Base-by-base conservation (phyloP, 35 echinoderm and acorn worm species). In the Holothuria glaberrima region DNA sequence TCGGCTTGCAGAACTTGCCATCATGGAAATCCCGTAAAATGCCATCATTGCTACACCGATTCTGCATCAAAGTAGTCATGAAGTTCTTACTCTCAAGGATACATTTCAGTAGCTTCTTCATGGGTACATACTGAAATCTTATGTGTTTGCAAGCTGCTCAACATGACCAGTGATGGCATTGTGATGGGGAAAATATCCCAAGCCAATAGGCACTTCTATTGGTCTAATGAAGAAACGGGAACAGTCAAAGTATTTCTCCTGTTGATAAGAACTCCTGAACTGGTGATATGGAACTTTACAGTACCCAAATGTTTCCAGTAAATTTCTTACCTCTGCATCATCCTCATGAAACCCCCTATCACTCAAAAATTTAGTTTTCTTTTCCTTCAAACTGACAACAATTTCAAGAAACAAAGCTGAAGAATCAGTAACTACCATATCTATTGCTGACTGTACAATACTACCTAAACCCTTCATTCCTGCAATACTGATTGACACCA, bases 121-220 rank as follows among this genome's bases (percentile, higher is more conserved):
- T n/a, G 30, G 92, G 54, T 1, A 93, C 29, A 36, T 93, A 93
- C 32, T 89, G 86, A 89, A 93, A 29, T 86, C 83, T 38, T 89
- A 41, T 68, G 75, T 88, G 20, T 89, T 58, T 14, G 86, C 48
- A 57, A 71, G 36, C 59, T 93, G 35, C 31, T 70, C 66, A 48
- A 69, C 26, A 36, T 70, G 58, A 28, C 92, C 92, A 41, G 92
- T 89, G 30, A 64, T 12, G 30, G 0, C n/a, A 36, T 75, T 75
- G 71, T 91, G 57, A 36, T 28, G 9, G 5, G 91, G 93, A 73
- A 86, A 82, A 71, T 48, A 58, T 58, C 89, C 61, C 34, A 89
- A 48, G 36, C 68, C 93, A 26, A 94, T 71, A 25, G 82, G 72
- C 30, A 35, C 75, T 76, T 59, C 69, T 12, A 86, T 57, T 87